Percentiles rank a stretch among this genome's conserved stretches.
These are phyloP conservation scores for Anas capensis DNA, from an alignment of 2,797 vertebrate species.

Conservation along the genomic window DNA sequence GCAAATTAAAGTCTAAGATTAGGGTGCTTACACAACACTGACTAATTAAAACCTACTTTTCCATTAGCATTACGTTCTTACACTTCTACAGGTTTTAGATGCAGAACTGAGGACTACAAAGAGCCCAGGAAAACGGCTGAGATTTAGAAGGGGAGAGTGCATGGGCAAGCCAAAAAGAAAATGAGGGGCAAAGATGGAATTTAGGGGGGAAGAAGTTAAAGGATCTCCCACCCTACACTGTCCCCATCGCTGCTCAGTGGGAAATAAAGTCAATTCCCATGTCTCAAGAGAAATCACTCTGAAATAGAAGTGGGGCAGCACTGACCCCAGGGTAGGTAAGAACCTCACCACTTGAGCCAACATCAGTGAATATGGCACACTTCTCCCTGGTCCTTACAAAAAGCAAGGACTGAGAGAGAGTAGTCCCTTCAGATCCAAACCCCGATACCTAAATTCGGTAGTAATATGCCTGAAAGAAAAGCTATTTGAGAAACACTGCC, in stretches of 20 bases:
- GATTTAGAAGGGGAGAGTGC: fast-evolving
- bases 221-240: neutral
- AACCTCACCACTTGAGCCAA: neutral
- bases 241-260: neutral
- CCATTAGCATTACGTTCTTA: neutral
- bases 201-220: neutral
- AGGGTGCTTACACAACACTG: neutral
- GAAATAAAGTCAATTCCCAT: neutral
- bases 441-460: neutral
- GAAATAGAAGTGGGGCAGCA: neutral
- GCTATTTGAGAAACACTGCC: neutral
- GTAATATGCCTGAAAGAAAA: neutral
- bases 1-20: neutral
- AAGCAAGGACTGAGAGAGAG: neutral
- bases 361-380: neutral
- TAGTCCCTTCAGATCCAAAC: neutral
- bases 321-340: neutral
- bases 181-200: neutral
- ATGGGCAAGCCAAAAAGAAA: neutral
- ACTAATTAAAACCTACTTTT: conserved; percentile 7
- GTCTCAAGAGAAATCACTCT: neutral
- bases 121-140: neutral
- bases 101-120: neutral
- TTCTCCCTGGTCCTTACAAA: neutral
- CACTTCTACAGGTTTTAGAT: neutral